A percentile compares a stretch with the other conserved stretches of the same genome.
Evolutionary conservation across 1,140 invertebrate species (phyloP).

Genomic region (Arion vulgaris): DNA sequence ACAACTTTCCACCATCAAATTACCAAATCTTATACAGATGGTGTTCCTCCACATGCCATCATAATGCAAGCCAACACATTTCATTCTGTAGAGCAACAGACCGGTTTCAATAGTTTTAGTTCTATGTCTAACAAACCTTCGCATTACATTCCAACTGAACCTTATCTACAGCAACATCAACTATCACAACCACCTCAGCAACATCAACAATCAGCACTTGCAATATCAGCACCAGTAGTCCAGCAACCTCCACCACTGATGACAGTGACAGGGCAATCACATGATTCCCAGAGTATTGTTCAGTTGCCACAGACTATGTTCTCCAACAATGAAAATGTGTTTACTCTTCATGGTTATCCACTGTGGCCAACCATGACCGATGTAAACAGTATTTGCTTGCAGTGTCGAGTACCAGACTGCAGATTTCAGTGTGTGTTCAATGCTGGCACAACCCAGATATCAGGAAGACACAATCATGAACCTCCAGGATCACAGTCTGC

Average conservation of each 20-base stretch:
- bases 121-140: neutral
- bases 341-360: conserved; percentile 29
- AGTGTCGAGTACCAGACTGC: conserved; percentile 18
- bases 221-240: neutral
- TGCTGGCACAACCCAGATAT: conserved; percentile 10
- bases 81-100: conserved; percentile 6
- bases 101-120: neutral
- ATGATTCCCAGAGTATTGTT: neutral
- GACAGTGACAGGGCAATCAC: neutral
- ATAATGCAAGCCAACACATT: neutral
- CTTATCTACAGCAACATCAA: neutral
- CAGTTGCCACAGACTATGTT: neutral
- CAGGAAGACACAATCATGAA: conserved; percentile 27
- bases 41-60: neutral
- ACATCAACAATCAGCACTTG: neutral
- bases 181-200: conserved; percentile 1
- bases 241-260: neutral
- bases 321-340: conserved; percentile 6
- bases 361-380: neutral
- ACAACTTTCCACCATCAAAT: neutral
- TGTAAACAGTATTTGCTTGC: conserved; percentile 16
- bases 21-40: conserved; percentile 3
- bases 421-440: conserved; percentile 29
- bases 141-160: neutral
- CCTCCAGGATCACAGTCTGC: conserved; percentile 24